Base-by-base conservation (phyloP, 2,113 vertebrate genomes). In the Oryzias woworae region DNA sequence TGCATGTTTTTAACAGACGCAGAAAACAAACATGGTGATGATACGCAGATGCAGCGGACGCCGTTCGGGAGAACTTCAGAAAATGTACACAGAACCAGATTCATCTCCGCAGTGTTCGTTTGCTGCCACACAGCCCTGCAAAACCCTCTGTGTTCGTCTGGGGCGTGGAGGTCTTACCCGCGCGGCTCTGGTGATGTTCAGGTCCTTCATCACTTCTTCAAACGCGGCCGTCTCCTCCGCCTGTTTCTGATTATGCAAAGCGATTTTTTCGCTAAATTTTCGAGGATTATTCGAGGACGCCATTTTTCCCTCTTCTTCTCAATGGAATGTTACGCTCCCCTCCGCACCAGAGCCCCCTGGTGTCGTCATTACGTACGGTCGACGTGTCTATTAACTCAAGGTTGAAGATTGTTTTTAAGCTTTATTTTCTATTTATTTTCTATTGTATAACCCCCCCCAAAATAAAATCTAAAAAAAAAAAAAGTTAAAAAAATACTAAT, bases 221-320 rank as follows among this genome's bases (percentile, higher is more conserved):
- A 96, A 96, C 58, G 96, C 95, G 23, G 95, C 96, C 0, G 95
- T 96, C 90, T 96, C 96, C 89, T 96, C 96, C 61, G 95, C 96
- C 91, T 97, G 96, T 83, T 96, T 96, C 86, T 97, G 96, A 80
- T 95, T 96, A 84, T 97, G 96, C 89, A 97, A 87, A 69, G 96
- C 96, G 85, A 97, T 97, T 92, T 97, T 97, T 91, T 97, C 96
- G 93, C 96, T 97, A 90, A 97, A 97, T 96, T 97, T 97, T 87
- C 96, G 95, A 82, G 96, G 96, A 95, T 96, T 97, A 92, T 94
- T 97, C 87, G 96, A 96, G 89, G 95, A 94, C 95, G 96, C 95
- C 95, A 96, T 96, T 92, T 96, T 96, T 92, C 92, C 87, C 91
- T 91, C 91, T 92, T 91, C 92, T 92, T 90, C 91, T 92, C 88